These are phyloP conservation scores for Hesperophylax magnus DNA, from an alignment of 1,140 invertebrate species.

Conservation along the genomic window DNA sequence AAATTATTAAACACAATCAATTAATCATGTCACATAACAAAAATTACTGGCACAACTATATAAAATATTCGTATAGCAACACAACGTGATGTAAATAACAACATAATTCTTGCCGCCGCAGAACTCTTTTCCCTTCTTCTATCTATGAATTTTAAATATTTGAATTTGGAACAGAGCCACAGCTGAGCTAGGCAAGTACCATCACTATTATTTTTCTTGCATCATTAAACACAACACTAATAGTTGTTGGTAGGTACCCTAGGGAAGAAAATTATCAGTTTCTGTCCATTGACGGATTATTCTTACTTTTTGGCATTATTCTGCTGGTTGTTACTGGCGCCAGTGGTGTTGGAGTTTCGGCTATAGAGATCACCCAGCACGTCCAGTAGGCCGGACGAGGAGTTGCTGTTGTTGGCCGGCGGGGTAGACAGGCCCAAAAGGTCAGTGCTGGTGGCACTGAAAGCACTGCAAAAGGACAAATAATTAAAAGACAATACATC, in stretches of 20 bases:
- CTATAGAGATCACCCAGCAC: slow-evolving; percentile 91
- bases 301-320: slow-evolving; percentile 88
- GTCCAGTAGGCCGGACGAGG: slow-evolving; percentile 83
- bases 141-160: too few species aligned
- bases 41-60: not conserved
- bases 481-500: too few species aligned
- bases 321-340: slow-evolving; percentile 74
- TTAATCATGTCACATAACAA: not conserved
- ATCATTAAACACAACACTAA: too few species aligned
- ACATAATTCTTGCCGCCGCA: too few species aligned
- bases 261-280: too few species aligned
- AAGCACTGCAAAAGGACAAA: not conserved
- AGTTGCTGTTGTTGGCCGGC: slow-evolving; percentile 78
- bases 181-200: too few species aligned
- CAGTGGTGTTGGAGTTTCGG: slow-evolving; percentile 72
- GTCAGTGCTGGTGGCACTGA: slow-evolving; percentile 80
- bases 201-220: too few species aligned
- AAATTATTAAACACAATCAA: slow-evolving; percentile 54
- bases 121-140: too few species aligned
- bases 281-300: not conserved
- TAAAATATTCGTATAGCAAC: not conserved
- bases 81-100: not conserved
- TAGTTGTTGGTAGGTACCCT: too few species aligned
- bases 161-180: too few species aligned
- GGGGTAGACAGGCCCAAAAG: slow-evolving; percentile 89